Base-by-base conservation (phyloP, 2,888 invertebrate genomes). In the Cephus spinipes region DNA sequence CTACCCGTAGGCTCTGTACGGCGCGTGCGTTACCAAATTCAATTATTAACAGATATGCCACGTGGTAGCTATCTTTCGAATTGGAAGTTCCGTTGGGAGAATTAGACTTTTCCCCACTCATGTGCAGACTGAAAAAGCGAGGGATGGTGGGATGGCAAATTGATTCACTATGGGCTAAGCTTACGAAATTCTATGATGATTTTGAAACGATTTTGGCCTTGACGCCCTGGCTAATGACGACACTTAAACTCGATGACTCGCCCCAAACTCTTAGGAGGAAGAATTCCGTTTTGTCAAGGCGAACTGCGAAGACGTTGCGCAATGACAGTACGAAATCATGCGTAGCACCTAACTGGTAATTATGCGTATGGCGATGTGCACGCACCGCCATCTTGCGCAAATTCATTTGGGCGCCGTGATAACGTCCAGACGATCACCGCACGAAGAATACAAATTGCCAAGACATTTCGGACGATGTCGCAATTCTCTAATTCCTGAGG, bases 191-290 rank as follows among this genome's bases (percentile, higher is more conserved):
- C 55, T 23, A 55, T 76, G 77, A 81, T 80, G 82, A 81, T 88
- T 87, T 87, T 83, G 87, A 87, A 89, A 88, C 77, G 79, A 84
- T 87, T 88, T 85, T 86, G 86, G 83, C 86, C 87, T 87, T 88
- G 87, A 81, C 76, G 75, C 31, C 68, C 68, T 12, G 31, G 33
- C 31, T 73, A 83, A 82, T 87, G 83, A 80, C 81, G 85, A 85
- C 86, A 87, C 82, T 79, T 73, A 80, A 77, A 34, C 55, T 71
- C 71, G 71, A 71, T 33, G 71, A 71, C 71, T 30, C 71, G 71
- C 9, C 23, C 55, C 23, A 55, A 15, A 23, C 55, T 55, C 23
- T 55, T 23, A 9, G 55, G 55, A 55, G 55, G 55, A 55, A 55
- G 23, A 55, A 55, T 55, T 55, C 55, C 23, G 55, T 55, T 55